Evolutionary conservation across 2,113 vertebrate species (phyloP).

Genomic region (Trogon surrucura): DNA sequence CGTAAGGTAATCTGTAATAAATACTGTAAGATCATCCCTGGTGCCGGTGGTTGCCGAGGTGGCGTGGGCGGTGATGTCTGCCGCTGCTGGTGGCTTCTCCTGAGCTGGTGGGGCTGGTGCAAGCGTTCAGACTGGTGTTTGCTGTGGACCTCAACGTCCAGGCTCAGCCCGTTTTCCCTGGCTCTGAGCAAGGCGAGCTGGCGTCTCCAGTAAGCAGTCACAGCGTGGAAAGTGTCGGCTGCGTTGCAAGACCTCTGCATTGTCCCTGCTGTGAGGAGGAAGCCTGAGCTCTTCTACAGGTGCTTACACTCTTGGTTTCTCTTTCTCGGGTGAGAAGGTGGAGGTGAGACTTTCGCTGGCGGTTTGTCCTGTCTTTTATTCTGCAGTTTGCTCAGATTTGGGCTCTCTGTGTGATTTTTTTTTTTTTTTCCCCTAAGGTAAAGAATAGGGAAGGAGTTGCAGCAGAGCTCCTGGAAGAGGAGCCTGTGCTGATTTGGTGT

Average conservation of each 20-base stretch:
- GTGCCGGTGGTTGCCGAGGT: not conserved
- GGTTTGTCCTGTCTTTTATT: not conserved
- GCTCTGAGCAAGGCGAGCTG: not conserved
- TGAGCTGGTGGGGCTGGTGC: not conserved
- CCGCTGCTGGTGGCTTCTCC: rapidly evolving
- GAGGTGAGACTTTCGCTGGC: not conserved
- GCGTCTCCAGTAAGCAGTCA: rapidly evolving
- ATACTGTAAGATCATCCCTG: no score
- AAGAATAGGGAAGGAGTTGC: not conserved
- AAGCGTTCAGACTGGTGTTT: rapidly evolving
- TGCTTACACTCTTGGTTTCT: not conserved
- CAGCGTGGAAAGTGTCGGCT: not conserved
- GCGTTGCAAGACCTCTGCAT: not conserved
- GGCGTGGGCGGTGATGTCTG: not conserved
- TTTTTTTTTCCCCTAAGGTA: rapidly evolving
- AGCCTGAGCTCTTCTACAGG: not conserved
- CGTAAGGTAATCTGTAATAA: rapidly evolving
- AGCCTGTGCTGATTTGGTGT: not conserved
- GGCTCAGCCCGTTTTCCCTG: not conserved
- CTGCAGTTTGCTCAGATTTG: not conserved
- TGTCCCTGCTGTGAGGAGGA: no score
- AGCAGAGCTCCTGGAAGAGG: not conserved
- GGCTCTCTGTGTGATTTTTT: not conserved
- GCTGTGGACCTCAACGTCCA: not conserved
- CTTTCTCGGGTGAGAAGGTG: rapidly evolving